Conservation (phyloP, 1,140 invertebrate species). For the Portunus trituberculatus region DNA sequence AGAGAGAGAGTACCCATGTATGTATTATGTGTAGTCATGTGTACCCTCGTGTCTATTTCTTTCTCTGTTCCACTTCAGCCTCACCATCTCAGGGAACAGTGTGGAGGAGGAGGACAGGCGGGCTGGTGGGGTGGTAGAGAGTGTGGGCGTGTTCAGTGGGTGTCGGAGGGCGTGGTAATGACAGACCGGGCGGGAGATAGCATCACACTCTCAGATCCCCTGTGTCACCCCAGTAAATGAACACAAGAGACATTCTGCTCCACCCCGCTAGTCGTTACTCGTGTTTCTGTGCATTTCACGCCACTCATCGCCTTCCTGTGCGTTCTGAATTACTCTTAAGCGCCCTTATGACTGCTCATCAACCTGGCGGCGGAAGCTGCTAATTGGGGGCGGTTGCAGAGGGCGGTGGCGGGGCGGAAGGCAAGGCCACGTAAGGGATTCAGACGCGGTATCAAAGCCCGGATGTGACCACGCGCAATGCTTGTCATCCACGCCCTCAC, state of each 20-base stretch:
- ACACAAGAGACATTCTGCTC: too few relatives aligned
- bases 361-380: slow-evolving; percentile 3
- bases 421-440: neutral
- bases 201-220: too few relatives aligned
- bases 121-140: neutral
- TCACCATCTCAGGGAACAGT: neutral
- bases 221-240: too few relatives aligned
- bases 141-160: neutral
- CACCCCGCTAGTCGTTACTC: neutral
- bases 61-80: neutral
- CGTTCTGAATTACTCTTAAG: slow-evolving; percentile 3
- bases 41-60: neutral
- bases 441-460: slow-evolving; percentile 27
- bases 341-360: neutral
- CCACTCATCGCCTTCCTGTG: neutral
- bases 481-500: slow-evolving; percentile 60
- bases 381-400: neutral
- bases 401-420: neutral
- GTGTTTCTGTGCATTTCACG: slow-evolving; percentile 1
- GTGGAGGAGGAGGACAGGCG: neutral
- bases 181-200: neutral
- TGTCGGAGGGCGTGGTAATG: neutral
- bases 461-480: slow-evolving; percentile 47
- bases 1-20: slow-evolving; percentile 25
- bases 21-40: neutral